A percentile compares a stretch with the other conserved stretches of the same genome.
Evolutionary conservation across 2,797 vertebrate species (phyloP).

Genomic region (Hybognathus amarus): DNA sequence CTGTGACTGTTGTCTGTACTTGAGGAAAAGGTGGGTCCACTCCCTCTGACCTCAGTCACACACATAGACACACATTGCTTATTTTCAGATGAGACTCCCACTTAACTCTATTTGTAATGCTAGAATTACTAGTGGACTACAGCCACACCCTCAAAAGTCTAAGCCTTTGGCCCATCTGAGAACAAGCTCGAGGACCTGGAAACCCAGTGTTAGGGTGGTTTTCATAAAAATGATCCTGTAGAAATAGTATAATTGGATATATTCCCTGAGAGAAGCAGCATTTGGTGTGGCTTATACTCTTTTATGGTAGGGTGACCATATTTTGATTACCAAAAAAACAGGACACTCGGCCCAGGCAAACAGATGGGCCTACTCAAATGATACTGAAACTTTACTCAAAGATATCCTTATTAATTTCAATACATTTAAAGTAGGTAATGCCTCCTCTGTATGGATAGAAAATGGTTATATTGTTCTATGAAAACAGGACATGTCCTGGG

Average conservation of each 20-base stretch:
- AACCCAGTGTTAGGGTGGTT: constrained; percentile 5
- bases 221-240: not conserved
- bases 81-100: not conserved
- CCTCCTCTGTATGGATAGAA: too few relatives aligned
- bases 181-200: not conserved
- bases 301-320: too few relatives aligned
- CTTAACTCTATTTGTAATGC: constrained; percentile 8
- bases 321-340: too few relatives aligned
- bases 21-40: constrained; percentile 49
- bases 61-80: constrained; percentile 5
- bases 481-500: too few relatives aligned
- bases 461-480: too few relatives aligned
- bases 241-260: not conserved
- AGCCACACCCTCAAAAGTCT: not conserved
- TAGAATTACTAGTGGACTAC: not conserved
- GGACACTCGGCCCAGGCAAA: too few relatives aligned
- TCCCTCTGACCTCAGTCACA: constrained; percentile 22
- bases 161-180: not conserved
- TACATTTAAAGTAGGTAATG: too few relatives aligned
- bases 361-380: too few relatives aligned
- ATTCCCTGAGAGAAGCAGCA: not conserved
- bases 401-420: too few relatives aligned
- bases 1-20: constrained; percentile 68
- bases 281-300: not conserved
- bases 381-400: too few relatives aligned